A percentile compares a stretch with the other conserved stretches of the same genome.
phyloP scores from a whole-genome alignment of 2,888 invertebrate species.

The Tenthredo mesomela region DNA sequence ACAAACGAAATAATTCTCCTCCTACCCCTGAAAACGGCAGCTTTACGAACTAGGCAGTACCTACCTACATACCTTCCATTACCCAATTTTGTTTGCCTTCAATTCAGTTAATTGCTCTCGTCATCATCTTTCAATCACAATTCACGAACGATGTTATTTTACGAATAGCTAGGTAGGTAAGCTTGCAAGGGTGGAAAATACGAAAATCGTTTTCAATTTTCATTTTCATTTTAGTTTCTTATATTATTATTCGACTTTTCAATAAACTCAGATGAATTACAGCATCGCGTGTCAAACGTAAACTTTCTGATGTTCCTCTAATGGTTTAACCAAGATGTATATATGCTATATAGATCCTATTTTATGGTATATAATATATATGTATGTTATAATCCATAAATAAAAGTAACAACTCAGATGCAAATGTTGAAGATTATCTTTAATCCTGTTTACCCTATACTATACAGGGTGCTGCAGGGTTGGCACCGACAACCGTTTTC shows the following conservation, averaged over 20 bases:
- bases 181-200: background rate
- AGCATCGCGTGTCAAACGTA: background rate
- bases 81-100: constrained; percentile 32
- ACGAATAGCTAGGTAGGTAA: background rate
- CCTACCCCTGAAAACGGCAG: background rate
- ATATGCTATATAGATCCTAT: background rate
- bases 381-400: constrained; percentile 27
- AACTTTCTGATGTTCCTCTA: background rate
- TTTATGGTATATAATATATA: background rate
- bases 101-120: constrained; percentile 29
- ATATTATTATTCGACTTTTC: background rate
- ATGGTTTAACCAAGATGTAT: background rate
- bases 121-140: constrained; percentile 6
- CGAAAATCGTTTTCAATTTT: background rate
- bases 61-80: constrained; percentile 9
- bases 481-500: constrained; percentile 34
- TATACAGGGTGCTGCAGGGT: no score
- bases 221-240: background rate
- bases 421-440: constrained; percentile 33
- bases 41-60: background rate
- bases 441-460: constrained; percentile 26
- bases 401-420: constrained; percentile 34
- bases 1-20: constrained; percentile 23
- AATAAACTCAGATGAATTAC: background rate
- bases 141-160: background rate